Base-by-base conservation (phyloP, 1,140 invertebrate species). In the Zophobas atratus region DNA sequence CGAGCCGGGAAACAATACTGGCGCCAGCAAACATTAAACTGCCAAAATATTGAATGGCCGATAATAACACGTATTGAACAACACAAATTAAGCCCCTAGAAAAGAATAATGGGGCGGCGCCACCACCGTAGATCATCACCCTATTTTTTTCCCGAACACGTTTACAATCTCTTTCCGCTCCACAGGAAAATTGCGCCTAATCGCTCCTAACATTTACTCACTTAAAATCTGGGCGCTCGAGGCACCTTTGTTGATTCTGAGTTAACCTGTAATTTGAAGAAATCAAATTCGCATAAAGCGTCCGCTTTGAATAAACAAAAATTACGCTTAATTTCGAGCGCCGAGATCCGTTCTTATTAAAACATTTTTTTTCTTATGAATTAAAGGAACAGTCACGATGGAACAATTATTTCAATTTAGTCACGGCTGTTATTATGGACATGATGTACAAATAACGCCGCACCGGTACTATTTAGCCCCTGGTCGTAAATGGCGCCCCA, bases 1-100 rank as follows among this genome's bases (percentile, higher is more conserved):
- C 41, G 20, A 36, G 51, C 35, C 20, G n/a, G 70, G 32, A 67
- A 78, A 74, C 70, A 72, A 49, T 73, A n/a, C 55, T 77, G 81
- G 81, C 81, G 81, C 81, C 81, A 77, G 56, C 34, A 38, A 34
- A 80, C 79, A 82, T 80, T 79, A 82, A 79, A 71, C 81, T 79
- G 81, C 81, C 81, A 82, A 80, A 82, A 82, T 77, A 79, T 75
- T 77, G 79, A 82, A 82, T 73, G 79, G 73, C 60, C 76, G 76
- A 74, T 81, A 80, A 80, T 81, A 81, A 80, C 49, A 80, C 70
- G 49, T 53, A 67, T 67, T 67, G 75, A 76, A 51, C 39, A 73
- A 49, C 33, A 60, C 70, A 76, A 79, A 77, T 72, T 72, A 71
- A 76, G 60, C 74, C 67, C 49, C 41, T 60, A 67, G 36, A 67